A percentile compares a stretch with the other conserved stretches of the same genome.
These are phyloP conservation scores for Mythimna lalbum DNA, from an alignment of 2,888 invertebrate species.

Conservation along the genomic window DNA sequence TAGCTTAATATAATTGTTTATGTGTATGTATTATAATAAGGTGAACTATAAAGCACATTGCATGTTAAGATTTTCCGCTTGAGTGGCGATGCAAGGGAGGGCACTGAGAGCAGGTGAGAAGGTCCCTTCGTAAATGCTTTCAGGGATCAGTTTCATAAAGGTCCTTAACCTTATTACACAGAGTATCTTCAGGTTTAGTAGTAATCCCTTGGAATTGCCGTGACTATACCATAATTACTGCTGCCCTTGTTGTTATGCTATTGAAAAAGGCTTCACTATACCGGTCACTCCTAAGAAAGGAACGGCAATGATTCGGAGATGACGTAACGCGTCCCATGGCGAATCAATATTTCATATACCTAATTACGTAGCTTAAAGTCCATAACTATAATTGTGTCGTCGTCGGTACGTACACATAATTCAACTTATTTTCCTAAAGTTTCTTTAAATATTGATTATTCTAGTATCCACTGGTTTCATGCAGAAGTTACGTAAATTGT, in stretches of 20 bases:
- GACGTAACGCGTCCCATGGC: constrained; percentile 31
- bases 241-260: constrained; percentile 21
- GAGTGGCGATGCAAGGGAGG: constrained; percentile 13
- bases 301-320: constrained; percentile 11
- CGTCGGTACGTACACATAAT: constrained; percentile 17
- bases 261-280: neutral
- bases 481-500: constrained; percentile 21
- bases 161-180: neutral
- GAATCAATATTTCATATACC: constrained; percentile 43
- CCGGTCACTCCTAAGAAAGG: neutral
- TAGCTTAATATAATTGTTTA: neutral
- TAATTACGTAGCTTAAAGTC: constrained; percentile 43
- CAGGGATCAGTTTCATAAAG: constrained; percentile 6
- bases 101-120: constrained; percentile 13
- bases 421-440: constrained; percentile 32
- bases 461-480: constrained; percentile 30
- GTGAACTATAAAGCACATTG: constrained; percentile 28
- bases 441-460: constrained; percentile 20
- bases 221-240: neutral
- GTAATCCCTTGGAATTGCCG: neutral
- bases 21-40: constrained; percentile 5
- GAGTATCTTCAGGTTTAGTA: neutral
- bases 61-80: constrained; percentile 42
- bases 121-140: constrained; percentile 11
- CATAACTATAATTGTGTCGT: constrained; percentile 27